Percentiles rank a stretch among this genome's conserved stretches.
These are phyloP conservation scores for Butorides virescens DNA, from an alignment of 2,113 vertebrate genomes.

Conservation along the genomic window DNA sequence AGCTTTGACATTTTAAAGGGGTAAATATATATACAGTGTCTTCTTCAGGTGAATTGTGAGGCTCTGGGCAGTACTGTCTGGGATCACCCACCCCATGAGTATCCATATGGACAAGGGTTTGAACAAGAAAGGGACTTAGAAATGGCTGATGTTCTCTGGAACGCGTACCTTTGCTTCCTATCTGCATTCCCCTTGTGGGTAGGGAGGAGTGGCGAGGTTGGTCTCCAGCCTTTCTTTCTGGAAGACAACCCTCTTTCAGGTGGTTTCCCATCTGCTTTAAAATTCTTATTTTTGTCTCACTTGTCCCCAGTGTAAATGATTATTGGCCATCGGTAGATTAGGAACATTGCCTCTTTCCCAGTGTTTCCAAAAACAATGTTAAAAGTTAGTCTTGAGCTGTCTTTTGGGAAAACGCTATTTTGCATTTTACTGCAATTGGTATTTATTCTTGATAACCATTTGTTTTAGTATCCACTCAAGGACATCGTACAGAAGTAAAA, in stretches of 20 bases:
- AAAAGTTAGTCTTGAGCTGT: background rate
- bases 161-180: background rate
- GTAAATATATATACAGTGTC: background rate
- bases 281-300: background rate
- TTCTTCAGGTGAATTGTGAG: background rate
- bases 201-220: background rate
- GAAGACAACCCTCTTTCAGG: background rate
- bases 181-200: background rate
- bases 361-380: background rate
- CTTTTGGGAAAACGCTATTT: constrained; percentile 21
- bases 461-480: constrained; percentile 29
- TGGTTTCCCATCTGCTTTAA: constrained; percentile 12
- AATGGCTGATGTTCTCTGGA: background rate
- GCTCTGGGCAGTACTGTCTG: background rate
- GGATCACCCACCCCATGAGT: background rate
- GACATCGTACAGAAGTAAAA: background rate
- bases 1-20: background rate
- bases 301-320: background rate
- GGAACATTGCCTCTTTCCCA: background rate
- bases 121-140: background rate
- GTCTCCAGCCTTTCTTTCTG: background rate
- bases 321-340: background rate
- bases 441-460: constrained; percentile 37
- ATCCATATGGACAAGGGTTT: background rate
- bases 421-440: background rate